Conservation (phyloP, 2,113 vertebrate species). For the Passer montanus region DNA sequence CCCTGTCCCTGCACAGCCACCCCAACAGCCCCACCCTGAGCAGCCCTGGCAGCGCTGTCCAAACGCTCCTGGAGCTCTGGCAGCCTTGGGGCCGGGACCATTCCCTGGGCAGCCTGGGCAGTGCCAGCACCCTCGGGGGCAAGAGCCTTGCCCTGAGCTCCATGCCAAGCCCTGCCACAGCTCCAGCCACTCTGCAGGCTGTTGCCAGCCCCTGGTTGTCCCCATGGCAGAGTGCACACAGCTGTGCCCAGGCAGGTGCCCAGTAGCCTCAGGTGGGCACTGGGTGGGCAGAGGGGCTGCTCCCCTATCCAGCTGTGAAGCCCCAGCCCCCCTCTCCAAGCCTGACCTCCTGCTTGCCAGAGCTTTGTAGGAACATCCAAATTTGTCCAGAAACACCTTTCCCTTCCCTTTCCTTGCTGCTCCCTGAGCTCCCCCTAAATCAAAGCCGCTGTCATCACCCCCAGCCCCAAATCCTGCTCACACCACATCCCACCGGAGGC, state of each 20-base stretch:
- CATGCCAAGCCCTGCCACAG: neutral
- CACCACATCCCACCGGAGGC: accelerated
- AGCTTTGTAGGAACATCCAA: neutral
- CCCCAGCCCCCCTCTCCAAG: neutral
- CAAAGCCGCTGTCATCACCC: neutral
- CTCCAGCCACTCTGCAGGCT: neutral
- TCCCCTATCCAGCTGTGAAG: neutral
- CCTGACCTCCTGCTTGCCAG: neutral
- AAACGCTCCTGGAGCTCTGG: neutral
- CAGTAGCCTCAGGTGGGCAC: neutral
- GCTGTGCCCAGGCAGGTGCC: neutral
- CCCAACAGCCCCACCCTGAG: neutral
- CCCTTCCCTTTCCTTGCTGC: neutral
- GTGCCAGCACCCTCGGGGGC: neutral
- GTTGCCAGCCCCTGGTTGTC: neutral
- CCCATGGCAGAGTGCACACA: accelerated
- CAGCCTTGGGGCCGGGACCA: neutral
- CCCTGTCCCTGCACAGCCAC: neutral
- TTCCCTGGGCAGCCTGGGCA: neutral
- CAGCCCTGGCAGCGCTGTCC: neutral
- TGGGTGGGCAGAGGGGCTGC: neutral
- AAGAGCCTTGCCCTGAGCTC: neutral
- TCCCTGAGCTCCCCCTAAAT: neutral
- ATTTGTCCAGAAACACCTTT: neutral
- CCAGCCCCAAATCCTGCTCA: neutral